These are phyloP conservation scores for Myanophis thanlyinensis DNA, from an alignment of 2,113 vertebrate genomes.

Conservation along the genomic window DNA sequence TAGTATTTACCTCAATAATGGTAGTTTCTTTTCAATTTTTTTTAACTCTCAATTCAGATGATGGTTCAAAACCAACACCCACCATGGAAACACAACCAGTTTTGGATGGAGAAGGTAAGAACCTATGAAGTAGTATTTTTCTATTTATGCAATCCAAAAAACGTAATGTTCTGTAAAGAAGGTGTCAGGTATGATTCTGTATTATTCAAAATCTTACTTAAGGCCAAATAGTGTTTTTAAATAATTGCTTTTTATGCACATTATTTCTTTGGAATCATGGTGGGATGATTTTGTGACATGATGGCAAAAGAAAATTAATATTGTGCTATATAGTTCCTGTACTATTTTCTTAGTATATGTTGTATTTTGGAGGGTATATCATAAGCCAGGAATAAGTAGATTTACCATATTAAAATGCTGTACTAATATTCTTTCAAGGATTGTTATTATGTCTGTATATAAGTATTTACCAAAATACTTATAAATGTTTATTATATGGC, in stretches of 20 bases:
- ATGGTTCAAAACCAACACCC: conserved; percentile 93
- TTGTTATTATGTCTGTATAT: not conserved
- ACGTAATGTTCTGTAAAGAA: not conserved
- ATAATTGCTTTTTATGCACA: not conserved
- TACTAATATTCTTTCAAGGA: not conserved
- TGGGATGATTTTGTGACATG: not conserved
- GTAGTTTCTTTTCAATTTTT: conserved; percentile 99
- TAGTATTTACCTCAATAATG: conserved; percentile 99
- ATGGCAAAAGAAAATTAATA: not conserved
- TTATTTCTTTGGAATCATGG: not conserved
- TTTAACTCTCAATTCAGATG: conserved; percentile 99
- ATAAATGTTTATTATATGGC: too few species aligned
- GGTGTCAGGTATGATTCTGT: not conserved
- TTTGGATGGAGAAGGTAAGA: conserved; percentile 91
- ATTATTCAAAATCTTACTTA: not conserved
- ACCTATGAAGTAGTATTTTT: not conserved
- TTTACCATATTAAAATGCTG: not conserved
- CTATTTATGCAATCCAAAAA: not conserved
- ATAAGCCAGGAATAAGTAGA: not conserved
- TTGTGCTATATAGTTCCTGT: not conserved
- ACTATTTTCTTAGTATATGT: not conserved
- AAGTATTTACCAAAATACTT: not conserved
- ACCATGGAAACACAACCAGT: conserved; percentile 90
- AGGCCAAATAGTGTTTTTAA: not conserved
- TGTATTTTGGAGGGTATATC: not conserved